Conservation (phyloP, 2,888 invertebrate genomes). For the Anarsia innoxiella region DNA sequence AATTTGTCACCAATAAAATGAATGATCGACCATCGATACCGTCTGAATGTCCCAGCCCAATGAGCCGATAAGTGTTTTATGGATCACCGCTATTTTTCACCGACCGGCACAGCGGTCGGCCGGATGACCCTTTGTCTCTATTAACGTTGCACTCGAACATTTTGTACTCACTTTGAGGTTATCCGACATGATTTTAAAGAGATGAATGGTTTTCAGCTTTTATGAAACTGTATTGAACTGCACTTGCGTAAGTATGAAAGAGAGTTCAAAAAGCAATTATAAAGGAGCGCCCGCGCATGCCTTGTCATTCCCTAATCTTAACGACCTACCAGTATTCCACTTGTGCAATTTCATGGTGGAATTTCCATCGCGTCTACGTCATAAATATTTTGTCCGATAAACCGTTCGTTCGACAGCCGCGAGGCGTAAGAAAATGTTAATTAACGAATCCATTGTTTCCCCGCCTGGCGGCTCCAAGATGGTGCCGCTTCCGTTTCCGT, state of each 20-base stretch:
- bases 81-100: constrained; percentile 57
- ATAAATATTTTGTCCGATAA: constrained; percentile 76
- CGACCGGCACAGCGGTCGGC: constrained; percentile 27
- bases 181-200: constrained; percentile 7
- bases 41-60: constrained; percentile 25
- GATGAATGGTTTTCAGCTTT: no score
- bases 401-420: constrained; percentile 75
- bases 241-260: no score
- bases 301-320: constrained; percentile 31
- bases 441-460: constrained; percentile 85
- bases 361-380: constrained; percentile 65
- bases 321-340: constrained; percentile 39
- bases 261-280: not conserved
- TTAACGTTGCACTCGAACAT: constrained; percentile 24
- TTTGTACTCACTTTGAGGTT: constrained; percentile 11
- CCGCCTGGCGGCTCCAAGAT: constrained; percentile 77
- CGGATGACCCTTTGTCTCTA: constrained; percentile 37
- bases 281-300: not conserved
- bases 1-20: constrained; percentile 9
- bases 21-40: constrained; percentile 35
- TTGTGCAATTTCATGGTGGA: constrained; percentile 58
- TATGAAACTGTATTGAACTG: no score
- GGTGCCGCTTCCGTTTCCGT: constrained; percentile 75
- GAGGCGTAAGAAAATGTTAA: constrained; percentile 84
- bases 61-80: constrained; percentile 34